Evolutionary conservation across 2,888 invertebrate species (phyloP), one percentile per base, ranked within the genome.

Genomic region (Agonopterix alstromeriana): DNA sequence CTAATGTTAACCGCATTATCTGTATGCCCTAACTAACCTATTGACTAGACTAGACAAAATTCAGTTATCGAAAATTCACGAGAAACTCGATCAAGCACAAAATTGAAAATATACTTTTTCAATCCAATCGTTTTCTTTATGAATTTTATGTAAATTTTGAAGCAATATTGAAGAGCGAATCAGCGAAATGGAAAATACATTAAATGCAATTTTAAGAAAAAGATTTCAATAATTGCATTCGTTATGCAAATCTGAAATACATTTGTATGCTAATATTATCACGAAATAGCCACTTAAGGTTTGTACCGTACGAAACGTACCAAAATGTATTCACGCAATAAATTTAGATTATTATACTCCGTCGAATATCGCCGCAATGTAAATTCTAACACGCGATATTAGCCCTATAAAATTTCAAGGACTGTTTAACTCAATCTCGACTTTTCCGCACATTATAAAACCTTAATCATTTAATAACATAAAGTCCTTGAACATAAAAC

Each of bases 291-390:
- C 43, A 41, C 42, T 50, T 40, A 35, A n/a, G 40, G 40, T 10
- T 38, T 10, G 27, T 42, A 42, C 11, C 41, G 11, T 35, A 42
- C 35, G 45, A 42, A 52, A 48, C 55, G 54, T 55, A 53, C 46
- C 47, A 38, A 55, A 58, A 60, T 53, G 50, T 56, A 53, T 53
- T 57, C 58, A 50, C 48, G 54, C 55, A 56, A 57, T 60, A 63
- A 65, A 66, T 59, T 58, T 50, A 57, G 53, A 61, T 66, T 63
- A 63, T 51, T 55, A 56, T 56, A 54, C 61, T 51, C 48, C 51
- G 50, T 48, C 49, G 56, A 63, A 53, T 56, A 54, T 52, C 53
- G 49, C 50, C 55, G 51, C 36, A 51, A 48, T 46, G 46, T 51
- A 53, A 50, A 59, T 50, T 52, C 47, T 51, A 50, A 52, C 57